Evolutionary conservation across 2,888 invertebrate species (phyloP).

Genomic region (Tetragonisca angustula): DNA sequence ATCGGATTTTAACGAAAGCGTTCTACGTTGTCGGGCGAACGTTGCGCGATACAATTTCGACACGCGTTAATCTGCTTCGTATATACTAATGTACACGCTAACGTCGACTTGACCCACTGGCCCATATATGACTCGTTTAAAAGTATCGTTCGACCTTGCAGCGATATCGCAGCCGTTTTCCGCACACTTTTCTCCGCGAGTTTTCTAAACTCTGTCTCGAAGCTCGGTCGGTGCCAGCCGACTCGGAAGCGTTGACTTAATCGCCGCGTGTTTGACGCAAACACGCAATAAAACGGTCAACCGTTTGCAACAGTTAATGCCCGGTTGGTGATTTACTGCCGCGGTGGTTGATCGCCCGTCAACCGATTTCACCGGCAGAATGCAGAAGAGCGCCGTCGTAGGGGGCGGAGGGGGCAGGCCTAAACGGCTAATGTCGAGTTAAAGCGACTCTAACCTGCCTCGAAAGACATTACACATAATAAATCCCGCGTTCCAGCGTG

Average conservation of each 20-base stretch:
- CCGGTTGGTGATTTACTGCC: slow-evolving; percentile 45
- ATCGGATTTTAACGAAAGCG: slow-evolving; percentile 37
- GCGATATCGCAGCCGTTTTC: slow-evolving; percentile 46
- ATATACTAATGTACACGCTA: slow-evolving; percentile 30
- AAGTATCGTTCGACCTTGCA: slow-evolving; percentile 49
- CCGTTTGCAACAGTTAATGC: slow-evolving; percentile 42
- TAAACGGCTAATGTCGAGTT: slow-evolving; percentile 70
- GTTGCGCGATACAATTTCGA: slow-evolving; percentile 43
- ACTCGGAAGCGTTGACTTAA: slow-evolving; percentile 23
- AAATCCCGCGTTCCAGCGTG: slow-evolving; percentile 64
- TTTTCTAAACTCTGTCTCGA: neutral
- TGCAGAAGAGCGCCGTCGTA: slow-evolving; percentile 40
- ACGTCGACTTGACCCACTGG: slow-evolving; percentile 62
- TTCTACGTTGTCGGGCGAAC: neutral
- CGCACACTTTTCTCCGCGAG: slow-evolving; percentile 45
- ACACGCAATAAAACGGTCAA: slow-evolving; percentile 35
- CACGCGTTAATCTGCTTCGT: slow-evolving; percentile 41
- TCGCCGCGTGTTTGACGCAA: slow-evolving; percentile 32
- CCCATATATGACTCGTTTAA: slow-evolving; percentile 58
- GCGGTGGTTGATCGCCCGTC: slow-evolving; percentile 46
- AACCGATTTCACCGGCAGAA: slow-evolving; percentile 52
- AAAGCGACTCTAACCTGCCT: slow-evolving; percentile 77
- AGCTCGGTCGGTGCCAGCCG: neutral
- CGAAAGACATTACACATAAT: slow-evolving; percentile 76
- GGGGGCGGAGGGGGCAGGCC: slow-evolving; percentile 33